phyloP scores from a whole-genome alignment of 2,113 vertebrate species.

The Cinclus mexicanus region DNA sequence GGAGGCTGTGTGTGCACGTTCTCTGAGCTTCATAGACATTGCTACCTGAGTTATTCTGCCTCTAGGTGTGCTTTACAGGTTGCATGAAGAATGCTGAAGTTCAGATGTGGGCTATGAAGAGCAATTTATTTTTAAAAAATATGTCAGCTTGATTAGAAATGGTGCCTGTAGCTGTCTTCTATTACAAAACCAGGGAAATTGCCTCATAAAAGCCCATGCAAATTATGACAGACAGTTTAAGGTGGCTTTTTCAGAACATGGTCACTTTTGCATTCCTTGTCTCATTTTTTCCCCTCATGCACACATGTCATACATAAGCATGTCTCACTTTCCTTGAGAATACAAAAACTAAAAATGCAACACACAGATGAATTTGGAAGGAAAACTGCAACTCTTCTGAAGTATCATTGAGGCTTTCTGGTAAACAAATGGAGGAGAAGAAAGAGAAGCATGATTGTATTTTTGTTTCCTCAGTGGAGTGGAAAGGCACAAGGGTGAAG shows the following conservation, averaged over 20 bases:
- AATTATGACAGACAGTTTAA: not conserved
- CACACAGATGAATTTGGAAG: not conserved
- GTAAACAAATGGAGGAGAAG: not conserved
- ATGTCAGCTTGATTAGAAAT: not conserved
- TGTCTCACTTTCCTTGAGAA: not conserved
- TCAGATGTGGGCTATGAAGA: not conserved
- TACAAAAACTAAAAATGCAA: not conserved
- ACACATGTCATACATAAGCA: not conserved
- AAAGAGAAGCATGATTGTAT: not conserved
- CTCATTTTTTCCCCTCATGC: not conserved
- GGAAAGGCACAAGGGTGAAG: not conserved
- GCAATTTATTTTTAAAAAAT: not conserved
- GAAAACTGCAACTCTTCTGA: not conserved
- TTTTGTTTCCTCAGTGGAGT: not conserved
- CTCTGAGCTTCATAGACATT: not conserved
- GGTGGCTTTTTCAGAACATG: not conserved
- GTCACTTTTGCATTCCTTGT: not conserved
- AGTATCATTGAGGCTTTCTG: not conserved
- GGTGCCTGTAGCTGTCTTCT: not conserved
- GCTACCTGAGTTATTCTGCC: not conserved
- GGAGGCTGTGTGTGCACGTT: accelerated
- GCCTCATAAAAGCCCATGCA: not conserved
- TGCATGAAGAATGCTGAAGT: not conserved
- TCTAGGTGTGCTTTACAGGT: not conserved
- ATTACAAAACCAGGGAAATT: not conserved